phyloP scores from a whole-genome alignment of 2,797 vertebrate genomes.

The Falco rusticolus region DNA sequence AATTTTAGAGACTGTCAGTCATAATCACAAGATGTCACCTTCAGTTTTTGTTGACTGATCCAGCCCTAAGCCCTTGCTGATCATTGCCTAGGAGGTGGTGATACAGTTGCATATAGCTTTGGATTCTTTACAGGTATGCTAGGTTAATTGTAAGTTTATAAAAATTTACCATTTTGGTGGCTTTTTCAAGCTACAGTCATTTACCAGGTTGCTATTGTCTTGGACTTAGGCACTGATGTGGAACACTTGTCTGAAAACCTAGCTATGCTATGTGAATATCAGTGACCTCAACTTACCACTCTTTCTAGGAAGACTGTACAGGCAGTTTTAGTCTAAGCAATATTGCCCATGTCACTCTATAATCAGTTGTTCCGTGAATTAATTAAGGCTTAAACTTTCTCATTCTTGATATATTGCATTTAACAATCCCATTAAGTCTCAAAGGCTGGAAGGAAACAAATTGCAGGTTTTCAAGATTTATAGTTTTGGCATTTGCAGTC shows the following conservation, averaged over 20 bases:
- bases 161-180: neutral
- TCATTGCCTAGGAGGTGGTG: neutral
- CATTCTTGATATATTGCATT: neutral
- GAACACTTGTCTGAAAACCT: neutral
- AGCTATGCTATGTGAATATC: neutral
- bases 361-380: neutral
- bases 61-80: neutral
- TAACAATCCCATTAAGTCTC: neutral
- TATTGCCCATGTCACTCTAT: neutral
- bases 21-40: neutral
- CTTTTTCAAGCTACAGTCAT: neutral
- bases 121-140: neutral
- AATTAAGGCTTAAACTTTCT: neutral
- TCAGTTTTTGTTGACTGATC: neutral
- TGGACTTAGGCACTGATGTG: neutral
- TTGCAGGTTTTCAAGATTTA: neutral
- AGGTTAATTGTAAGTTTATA: neutral
- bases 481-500: neutral
- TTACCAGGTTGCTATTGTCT: neutral
- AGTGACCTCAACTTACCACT: neutral
- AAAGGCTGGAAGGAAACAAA: neutral
- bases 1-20: neutral
- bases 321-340: neutral
- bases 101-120: neutral
- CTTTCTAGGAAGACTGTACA: neutral